A percentile compares a stretch with the other conserved stretches of the same genome.
Evolutionary conservation across 2,797 vertebrate genomes (phyloP).

Genomic region (Eurystomus glaucurus): DNA sequence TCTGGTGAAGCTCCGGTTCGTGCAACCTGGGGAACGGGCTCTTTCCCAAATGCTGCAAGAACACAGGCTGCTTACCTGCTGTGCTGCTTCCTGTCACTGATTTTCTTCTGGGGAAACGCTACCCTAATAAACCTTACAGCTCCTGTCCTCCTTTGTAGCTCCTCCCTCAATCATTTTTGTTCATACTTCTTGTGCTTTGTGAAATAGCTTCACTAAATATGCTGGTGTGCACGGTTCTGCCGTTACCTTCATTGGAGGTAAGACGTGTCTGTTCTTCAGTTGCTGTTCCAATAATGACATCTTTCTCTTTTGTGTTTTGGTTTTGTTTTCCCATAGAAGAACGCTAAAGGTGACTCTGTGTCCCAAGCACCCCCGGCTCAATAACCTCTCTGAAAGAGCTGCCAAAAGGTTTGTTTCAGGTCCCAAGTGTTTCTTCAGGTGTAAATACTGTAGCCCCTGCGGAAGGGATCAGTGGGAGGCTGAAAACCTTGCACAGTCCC

Average conservation of each 20-base stretch:
- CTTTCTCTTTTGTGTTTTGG: not conserved
- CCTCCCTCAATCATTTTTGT: not conserved
- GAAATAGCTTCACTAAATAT: slow-evolving; percentile 14
- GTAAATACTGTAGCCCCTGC: not conserved
- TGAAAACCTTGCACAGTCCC: not conserved
- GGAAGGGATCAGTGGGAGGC: not conserved
- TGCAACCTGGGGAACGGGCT: not conserved
- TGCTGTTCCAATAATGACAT: not conserved
- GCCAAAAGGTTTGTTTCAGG: slow-evolving; percentile 82
- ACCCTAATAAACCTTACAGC: not conserved
- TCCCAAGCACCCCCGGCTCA: slow-evolving; percentile 81
- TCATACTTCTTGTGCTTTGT: not conserved
- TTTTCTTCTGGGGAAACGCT: not conserved
- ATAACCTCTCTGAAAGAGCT: slow-evolving; percentile 74
- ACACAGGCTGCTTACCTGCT: not conserved
- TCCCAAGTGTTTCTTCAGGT: not conserved
- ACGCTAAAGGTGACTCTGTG: slow-evolving; percentile 82
- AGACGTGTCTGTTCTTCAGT: not conserved
- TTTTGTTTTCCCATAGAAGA: slow-evolving; percentile 71
- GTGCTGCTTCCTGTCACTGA: not conserved
- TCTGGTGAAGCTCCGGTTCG: not conserved
- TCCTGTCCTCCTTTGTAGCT: not conserved
- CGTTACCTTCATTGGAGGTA: not conserved
- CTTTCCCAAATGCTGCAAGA: not conserved
- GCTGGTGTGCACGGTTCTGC: not conserved